Evolutionary conservation across 2,888 invertebrate genomes (phyloP).

Genomic region (Watsonalla cultraria): DNA sequence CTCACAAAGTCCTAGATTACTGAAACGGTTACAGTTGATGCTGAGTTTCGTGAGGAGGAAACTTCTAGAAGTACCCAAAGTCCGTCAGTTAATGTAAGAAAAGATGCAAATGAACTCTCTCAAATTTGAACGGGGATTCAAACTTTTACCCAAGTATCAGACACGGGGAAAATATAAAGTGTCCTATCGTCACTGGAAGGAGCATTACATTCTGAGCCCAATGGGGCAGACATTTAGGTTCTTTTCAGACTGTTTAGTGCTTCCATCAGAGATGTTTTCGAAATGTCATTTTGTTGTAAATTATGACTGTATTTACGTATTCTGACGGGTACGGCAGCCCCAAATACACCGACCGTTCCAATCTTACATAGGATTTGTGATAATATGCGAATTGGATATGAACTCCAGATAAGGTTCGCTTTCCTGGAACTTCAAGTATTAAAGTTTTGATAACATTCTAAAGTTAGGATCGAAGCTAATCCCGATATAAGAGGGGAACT

Average conservation of each 20-base stretch:
- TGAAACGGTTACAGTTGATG: conserved; percentile 13
- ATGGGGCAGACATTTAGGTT: conserved; percentile 7
- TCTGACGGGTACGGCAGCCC: conserved; percentile 44
- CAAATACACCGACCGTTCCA: conserved; percentile 42
- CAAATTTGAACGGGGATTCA: conserved; percentile 59
- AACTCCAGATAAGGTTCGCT: conserved; percentile 43
- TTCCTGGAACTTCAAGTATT: conserved; percentile 43
- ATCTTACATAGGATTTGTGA: conserved; percentile 56
- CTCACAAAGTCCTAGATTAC: neutral
- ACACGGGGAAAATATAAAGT: conserved; percentile 18
- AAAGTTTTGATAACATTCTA: conserved; percentile 60
- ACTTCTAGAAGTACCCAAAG: conserved; percentile 21
- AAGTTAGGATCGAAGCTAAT: conserved; percentile 42
- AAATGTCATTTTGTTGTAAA: conserved; percentile 35
- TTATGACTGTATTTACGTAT: conserved; percentile 47
- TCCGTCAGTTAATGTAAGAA: conserved; percentile 47
- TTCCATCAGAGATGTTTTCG: conserved; percentile 8
- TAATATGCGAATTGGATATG: conserved; percentile 56
- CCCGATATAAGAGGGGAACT: conserved; percentile 42
- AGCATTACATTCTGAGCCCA: conserved; percentile 15
- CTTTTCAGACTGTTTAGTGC: conserved; percentile 16
- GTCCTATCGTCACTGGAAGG: conserved; percentile 3
- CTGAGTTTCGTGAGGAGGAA: conserved; percentile 28
- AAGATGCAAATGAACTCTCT: conserved; percentile 62
- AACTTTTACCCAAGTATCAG: conserved; percentile 53